Evolutionary conservation across 1,140 invertebrate genomes (phyloP).

Genomic region (Drosophila ohnishii): DNA sequence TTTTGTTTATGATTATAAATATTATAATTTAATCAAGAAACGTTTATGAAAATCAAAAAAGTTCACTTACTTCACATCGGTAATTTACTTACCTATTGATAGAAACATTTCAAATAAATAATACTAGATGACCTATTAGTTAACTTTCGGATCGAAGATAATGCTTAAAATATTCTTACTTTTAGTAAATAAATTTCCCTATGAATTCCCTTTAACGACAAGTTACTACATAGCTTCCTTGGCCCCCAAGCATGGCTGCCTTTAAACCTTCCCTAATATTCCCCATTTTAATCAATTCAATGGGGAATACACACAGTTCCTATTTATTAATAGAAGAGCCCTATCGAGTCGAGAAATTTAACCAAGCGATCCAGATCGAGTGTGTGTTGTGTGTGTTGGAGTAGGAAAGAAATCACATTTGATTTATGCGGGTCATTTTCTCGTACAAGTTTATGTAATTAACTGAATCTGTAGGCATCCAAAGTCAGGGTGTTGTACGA

Average conservation of each 20-base stretch:
- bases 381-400: slow-evolving; percentile 22
- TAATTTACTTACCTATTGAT: too few relatives aligned
- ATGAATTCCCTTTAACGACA: background rate
- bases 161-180: background rate
- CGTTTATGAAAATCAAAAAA: background rate
- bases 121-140: background rate
- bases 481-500: slow-evolving; percentile 4
- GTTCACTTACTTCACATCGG: too few relatives aligned
- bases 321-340: slow-evolving; percentile 27
- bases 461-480: slow-evolving; percentile 17
- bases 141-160: background rate
- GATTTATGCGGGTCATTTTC: slow-evolving; percentile 58
- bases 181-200: background rate
- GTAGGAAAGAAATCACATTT: slow-evolving; percentile 27
- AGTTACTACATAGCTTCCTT: background rate
- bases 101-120: background rate
- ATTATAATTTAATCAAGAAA: background rate
- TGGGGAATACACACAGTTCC: slow-evolving; percentile 10
- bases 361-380: slow-evolving; percentile 1
- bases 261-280: background rate
- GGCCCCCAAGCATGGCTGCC: background rate
- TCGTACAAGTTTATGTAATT: slow-evolving; percentile 44
- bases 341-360: slow-evolving; percentile 25
- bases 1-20: background rate
- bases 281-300: slow-evolving; percentile 27